Evolutionary conservation across 2,797 vertebrate genomes (phyloP), one percentile per base, ranked within the genome.

Genomic region (Tenualosa ilisha): DNA sequence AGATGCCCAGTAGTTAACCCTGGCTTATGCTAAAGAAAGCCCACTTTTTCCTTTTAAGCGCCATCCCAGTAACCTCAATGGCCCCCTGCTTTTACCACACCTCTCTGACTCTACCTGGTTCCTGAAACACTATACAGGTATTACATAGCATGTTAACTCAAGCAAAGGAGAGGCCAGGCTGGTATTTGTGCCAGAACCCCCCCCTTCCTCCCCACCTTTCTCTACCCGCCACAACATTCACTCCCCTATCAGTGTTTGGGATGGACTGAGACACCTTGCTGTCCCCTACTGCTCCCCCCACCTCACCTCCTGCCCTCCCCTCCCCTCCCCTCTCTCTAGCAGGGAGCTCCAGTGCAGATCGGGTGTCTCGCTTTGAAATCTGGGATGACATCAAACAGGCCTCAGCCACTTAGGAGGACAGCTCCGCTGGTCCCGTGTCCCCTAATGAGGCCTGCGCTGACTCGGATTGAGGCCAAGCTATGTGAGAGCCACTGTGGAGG

Each of bases 291-390:
- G 50, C 82, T 81, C 75, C 31, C 26, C 83, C 31, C 31, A 0
- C 31, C 31, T 31, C 31, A 1, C 31, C 31, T 31, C 31, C 37
- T 4, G 46, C 83, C 81, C 50, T 37, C 24, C 86, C 86, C 85
- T 72, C 83, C 83, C 81, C 50, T 37, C 24, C 86, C 86, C 85
- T 72, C 83, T 85, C 86, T 83, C 89, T 87, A 85, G 90, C 85
- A 85, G 87, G 88, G 91, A 88, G 88, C 89, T 88, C 89, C 87
- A 82, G 51, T 3, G 53, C n/a, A 79, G 92, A 93, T 96, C 92
- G 86, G 90, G 91, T 96, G 90, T 93, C 92, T 84, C 51, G 86
- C 94, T 96, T 96, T 95, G 94, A 95, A 95, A 95, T 93, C 56
- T 87, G 87, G 93, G 91, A 94, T 82, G 91, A 88, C 93, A 95